Conservation (phyloP, 1,140 invertebrate species). For the Prorops nasuta region DNA sequence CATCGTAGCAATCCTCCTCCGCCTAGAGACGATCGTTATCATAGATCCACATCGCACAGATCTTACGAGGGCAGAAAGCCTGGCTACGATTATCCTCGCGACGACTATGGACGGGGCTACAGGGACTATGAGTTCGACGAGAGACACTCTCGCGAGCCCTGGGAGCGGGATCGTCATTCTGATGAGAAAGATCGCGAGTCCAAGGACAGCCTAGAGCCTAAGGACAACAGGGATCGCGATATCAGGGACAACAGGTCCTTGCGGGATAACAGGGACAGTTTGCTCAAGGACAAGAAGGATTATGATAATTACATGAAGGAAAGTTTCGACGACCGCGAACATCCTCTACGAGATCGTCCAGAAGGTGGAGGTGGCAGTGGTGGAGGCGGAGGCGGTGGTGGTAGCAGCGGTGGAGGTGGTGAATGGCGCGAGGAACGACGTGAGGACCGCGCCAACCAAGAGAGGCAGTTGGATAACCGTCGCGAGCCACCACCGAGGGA, state of each 20-base stretch:
- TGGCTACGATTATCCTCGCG: slow-evolving; percentile 49
- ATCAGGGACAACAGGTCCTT: slow-evolving; percentile 27
- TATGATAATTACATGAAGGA: slow-evolving; percentile 50
- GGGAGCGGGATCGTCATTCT: slow-evolving; percentile 46
- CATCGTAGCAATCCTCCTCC: slow-evolving; percentile 29
- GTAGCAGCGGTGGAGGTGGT: slow-evolving; percentile 39
- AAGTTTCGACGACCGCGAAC: slow-evolving; percentile 49
- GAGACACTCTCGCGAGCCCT: slow-evolving; percentile 45
- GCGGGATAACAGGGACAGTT: slow-evolving; percentile 37
- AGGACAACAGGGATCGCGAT: slow-evolving; percentile 32
- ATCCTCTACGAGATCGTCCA: slow-evolving; percentile 31
- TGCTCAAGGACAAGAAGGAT: slow-evolving; percentile 45
- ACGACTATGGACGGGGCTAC: slow-evolving; percentile 45
- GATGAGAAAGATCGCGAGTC: slow-evolving; percentile 42
- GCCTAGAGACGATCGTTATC: slow-evolving; percentile 34
- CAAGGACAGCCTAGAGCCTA: slow-evolving; percentile 21
- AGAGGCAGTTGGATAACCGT: slow-evolving; percentile 28
- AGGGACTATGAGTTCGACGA: slow-evolving; percentile 52
- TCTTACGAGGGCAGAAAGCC: slow-evolving; percentile 42
- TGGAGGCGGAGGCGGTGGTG: too few species aligned
- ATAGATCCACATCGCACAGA: slow-evolving; percentile 38
- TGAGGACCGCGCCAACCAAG: slow-evolving; percentile 28
- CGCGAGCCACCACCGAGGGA: slow-evolving; percentile 33
- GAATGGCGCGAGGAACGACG: slow-evolving; percentile 45
- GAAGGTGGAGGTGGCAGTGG: too few species aligned